phyloP scores from a whole-genome alignment of 2,797 vertebrate genomes.

The Aratinga solstitialis region DNA sequence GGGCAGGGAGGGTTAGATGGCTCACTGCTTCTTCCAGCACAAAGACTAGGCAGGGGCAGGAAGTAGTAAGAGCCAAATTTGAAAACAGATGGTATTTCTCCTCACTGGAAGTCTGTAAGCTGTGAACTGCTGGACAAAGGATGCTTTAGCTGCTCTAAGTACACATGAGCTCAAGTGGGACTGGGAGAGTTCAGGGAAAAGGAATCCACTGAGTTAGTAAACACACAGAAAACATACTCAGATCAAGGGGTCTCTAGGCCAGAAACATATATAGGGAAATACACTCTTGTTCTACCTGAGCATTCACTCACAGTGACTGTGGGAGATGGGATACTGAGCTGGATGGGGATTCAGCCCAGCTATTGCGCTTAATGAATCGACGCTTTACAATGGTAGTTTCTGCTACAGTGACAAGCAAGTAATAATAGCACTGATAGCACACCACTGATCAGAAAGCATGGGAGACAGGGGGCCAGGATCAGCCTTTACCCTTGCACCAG shows the following conservation, averaged over 20 bases:
- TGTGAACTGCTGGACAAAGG: neutral
- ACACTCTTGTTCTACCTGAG: neutral
- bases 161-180: neutral
- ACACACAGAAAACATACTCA: neutral
- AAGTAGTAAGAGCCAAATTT: neutral
- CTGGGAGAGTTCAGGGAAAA: neutral
- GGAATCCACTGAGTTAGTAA: neutral
- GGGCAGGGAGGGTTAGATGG: neutral
- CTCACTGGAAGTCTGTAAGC: neutral
- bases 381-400: neutral
- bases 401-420: neutral
- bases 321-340: neutral
- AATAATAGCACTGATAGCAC: neutral
- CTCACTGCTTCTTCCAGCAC: neutral
- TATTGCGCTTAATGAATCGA: neutral
- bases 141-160: neutral
- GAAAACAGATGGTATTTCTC: neutral
- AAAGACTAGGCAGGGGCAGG: neutral
- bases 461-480: neutral
- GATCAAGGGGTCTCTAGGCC: neutral
- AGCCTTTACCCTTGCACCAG: neutral
- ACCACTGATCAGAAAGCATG: neutral
- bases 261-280: neutral
- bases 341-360: neutral
- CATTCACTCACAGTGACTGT: neutral